phyloP scores from a whole-genome alignment of 2,797 vertebrate species.

The Enteromius afrohamiltoni region DNA sequence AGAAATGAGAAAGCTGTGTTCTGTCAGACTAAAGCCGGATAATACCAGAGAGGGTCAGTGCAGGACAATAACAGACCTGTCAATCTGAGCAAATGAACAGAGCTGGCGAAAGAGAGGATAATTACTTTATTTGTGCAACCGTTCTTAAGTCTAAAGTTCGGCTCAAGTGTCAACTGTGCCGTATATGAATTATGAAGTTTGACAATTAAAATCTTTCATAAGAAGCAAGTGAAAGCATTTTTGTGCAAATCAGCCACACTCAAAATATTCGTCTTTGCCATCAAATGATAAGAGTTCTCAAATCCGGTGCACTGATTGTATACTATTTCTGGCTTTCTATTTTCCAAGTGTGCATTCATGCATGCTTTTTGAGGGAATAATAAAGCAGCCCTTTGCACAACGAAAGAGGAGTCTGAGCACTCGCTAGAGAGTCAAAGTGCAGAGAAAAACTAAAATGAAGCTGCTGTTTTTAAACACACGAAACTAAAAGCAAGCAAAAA shows the following conservation, averaged over 20 bases:
- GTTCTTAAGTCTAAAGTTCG: slow-evolving; percentile 18
- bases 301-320: neutral
- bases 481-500: neutral
- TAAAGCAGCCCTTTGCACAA: neutral
- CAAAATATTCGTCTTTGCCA: neutral
- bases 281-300: neutral
- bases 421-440: neutral
- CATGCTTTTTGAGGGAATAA: neutral
- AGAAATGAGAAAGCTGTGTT: slow-evolving; percentile 6
- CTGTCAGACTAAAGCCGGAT: slow-evolving; percentile 2
- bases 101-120: slow-evolving; percentile 12
- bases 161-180: slow-evolving; percentile 7
- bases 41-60: neutral
- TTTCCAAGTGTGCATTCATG: slow-evolving; percentile 20
- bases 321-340: slow-evolving; percentile 10
- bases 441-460: neutral
- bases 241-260: neutral
- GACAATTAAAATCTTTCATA: slow-evolving; percentile 31
- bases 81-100: slow-evolving; percentile 26
- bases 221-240: neutral
- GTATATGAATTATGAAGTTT: neutral
- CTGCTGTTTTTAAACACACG: neutral
- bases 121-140: slow-evolving; percentile 40
- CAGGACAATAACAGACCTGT: slow-evolving; percentile 32
- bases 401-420: neutral